Conservation (phyloP, 2,888 invertebrate species). For the Heteromurus nitidus region DNA sequence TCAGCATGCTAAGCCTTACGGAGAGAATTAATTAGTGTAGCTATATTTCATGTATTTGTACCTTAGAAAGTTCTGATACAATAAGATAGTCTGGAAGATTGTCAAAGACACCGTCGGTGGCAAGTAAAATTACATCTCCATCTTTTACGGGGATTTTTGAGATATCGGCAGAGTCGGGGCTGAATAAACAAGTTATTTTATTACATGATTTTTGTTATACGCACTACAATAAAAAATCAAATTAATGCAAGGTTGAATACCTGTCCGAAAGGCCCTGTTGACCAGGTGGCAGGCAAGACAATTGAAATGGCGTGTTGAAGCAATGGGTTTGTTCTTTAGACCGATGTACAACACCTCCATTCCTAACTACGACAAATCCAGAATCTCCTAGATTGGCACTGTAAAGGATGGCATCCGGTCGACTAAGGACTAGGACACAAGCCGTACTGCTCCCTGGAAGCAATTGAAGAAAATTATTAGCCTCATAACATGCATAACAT, state of each 20-base stretch:
- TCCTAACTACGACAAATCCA: conserved; percentile 94
- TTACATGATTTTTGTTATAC: no score
- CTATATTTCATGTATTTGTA: conserved; percentile 34
- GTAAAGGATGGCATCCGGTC: conserved; percentile 91
- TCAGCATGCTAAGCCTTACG: no score
- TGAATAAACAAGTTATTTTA: conserved; percentile 74
- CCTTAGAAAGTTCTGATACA: conserved; percentile 87
- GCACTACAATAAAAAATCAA: no score
- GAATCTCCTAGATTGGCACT: conserved; percentile 99
- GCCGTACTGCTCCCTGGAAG: conserved; percentile 96
- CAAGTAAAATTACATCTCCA: conserved; percentile 95
- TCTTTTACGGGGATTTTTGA: conserved; percentile 91
- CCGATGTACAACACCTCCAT: conserved; percentile 90
- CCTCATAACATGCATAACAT: no score
- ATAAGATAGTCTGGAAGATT: conserved; percentile 95
- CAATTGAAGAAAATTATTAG: not conserved
- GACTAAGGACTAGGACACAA: conserved; percentile 94
- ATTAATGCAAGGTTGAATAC: conserved; percentile 75
- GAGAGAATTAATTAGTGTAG: conserved; percentile 31
- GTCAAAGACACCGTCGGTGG: conserved; percentile 99
- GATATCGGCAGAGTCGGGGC: conserved; percentile 93
- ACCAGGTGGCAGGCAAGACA: conserved; percentile 94
- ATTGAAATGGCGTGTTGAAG: conserved; percentile 98
- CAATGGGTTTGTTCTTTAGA: conserved; percentile 99
- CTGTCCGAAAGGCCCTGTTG: conserved; percentile 93